Evolutionary conservation across 2,797 vertebrate species (phyloP).

Genomic region (Mareca strepera): DNA sequence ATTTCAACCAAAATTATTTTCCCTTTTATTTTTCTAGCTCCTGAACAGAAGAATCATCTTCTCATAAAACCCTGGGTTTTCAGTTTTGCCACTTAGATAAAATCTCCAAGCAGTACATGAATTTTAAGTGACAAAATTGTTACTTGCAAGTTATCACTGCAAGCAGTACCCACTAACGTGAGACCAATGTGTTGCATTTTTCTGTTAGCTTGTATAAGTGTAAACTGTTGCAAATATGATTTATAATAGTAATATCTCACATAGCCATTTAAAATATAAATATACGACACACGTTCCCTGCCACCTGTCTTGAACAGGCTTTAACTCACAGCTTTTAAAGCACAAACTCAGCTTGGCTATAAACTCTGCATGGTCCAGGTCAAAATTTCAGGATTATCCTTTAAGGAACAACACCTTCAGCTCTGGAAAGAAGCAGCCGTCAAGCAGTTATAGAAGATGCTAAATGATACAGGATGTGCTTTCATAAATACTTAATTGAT

Average conservation of each 20-base stretch:
- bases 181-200: neutral
- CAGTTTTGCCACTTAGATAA: neutral
- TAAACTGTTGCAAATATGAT: neutral
- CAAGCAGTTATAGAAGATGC: neutral
- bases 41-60: neutral
- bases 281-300: neutral
- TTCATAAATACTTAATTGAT: constrained; percentile 24
- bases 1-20: neutral
- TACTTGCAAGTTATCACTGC: neutral
- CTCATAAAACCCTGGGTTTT: neutral
- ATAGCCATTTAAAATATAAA: neutral
- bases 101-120: neutral
- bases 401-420: neutral
- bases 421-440: neutral
- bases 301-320: neutral
- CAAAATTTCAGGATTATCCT: neutral
- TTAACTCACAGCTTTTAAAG: neutral
- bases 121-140: constrained; percentile 12
- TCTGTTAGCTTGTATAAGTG: neutral
- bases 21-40: neutral
- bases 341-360: neutral
- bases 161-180: accelerated
- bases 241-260: neutral
- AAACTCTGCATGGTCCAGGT: neutral
- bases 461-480: neutral